These are phyloP conservation scores for Meandrusa payeni DNA, from an alignment of 2,888 invertebrate species.

Conservation along the genomic window DNA sequence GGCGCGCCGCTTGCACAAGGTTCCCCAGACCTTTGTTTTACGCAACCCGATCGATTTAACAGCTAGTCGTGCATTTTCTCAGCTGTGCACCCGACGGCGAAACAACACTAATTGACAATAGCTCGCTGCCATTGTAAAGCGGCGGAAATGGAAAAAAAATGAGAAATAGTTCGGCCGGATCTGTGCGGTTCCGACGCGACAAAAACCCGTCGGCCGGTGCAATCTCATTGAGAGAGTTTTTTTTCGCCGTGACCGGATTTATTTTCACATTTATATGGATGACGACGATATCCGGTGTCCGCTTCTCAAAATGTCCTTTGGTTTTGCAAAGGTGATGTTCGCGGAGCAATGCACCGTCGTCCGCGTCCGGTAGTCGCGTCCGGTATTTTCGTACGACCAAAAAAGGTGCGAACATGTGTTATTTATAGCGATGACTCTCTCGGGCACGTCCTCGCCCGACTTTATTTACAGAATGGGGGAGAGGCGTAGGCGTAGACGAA, in stretches of 20 bases:
- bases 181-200: conserved; percentile 36
- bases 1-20: conserved; percentile 79
- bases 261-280: conserved; percentile 49
- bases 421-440: conserved; percentile 74
- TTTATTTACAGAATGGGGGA: conserved; percentile 65
- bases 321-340: conserved; percentile 50
- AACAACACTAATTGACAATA: conserved; percentile 45
- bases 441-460: conserved; percentile 52
- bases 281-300: conserved; percentile 65
- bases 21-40: conserved; percentile 81
- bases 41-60: conserved; percentile 79
- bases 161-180: conserved; percentile 33
- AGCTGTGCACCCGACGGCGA: conserved; percentile 61
- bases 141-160: conserved; percentile 28
- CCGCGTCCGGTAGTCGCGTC: conserved; percentile 74
- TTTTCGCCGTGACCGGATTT: conserved; percentile 36
- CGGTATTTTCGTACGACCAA: conserved; percentile 76
- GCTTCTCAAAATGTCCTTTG: conserved; percentile 42
- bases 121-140: conserved; percentile 40
- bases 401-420: conserved; percentile 75
- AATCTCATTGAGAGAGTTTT: not conserved
- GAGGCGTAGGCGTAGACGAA: conserved; percentile 46
- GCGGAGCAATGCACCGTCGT: conserved; percentile 63
- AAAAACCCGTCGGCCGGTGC: conserved; percentile 32
- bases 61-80: conserved; percentile 75